Conservation (phyloP, 2,113 vertebrate genomes). For the Colossoma macropomum region DNA sequence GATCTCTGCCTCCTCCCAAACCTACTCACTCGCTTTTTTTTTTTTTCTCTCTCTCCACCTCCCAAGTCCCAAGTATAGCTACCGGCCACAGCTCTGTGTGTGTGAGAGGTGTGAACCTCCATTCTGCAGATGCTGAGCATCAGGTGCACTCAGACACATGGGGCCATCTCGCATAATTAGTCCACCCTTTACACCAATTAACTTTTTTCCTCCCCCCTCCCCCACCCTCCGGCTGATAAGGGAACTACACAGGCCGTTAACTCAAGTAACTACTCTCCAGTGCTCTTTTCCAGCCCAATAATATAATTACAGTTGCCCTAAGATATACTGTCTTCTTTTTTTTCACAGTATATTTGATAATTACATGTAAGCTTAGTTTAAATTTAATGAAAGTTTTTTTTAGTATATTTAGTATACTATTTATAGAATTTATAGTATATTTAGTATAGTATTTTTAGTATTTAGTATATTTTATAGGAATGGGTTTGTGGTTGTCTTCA, state of each 20-base stretch:
- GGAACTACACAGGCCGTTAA: slow-evolving; percentile 4
- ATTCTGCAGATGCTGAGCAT: slow-evolving; percentile 51
- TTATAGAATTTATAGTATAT: too few relatives aligned
- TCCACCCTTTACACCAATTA: slow-evolving; percentile 54
- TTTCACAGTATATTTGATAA: neutral
- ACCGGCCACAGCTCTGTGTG: slow-evolving; percentile 10
- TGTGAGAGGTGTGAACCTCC: slow-evolving; percentile 43
- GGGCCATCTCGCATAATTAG: slow-evolving; percentile 52
- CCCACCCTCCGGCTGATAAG: slow-evolving; percentile 16
- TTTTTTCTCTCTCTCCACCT: slow-evolving; percentile 7
- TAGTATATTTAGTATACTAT: too few relatives aligned
- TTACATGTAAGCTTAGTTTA: neutral
- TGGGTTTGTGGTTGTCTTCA: too few relatives aligned
- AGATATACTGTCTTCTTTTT: neutral
- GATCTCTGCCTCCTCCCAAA: slow-evolving; percentile 47
- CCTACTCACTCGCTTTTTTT: slow-evolving; percentile 17
- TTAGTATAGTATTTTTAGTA: too few relatives aligned
- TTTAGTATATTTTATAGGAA: too few relatives aligned
- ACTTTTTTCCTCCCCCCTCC: slow-evolving; percentile 34
- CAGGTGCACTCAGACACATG: slow-evolving; percentile 42
- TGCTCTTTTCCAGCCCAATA: slow-evolving; percentile 3
- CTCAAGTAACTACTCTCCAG: slow-evolving; percentile 3
- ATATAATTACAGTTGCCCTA: neutral
- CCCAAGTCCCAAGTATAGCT: slow-evolving; percentile 38
- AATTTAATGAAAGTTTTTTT: neutral